Evolutionary conservation across 1,140 invertebrate genomes (phyloP).

Genomic region (Drosophila ogumai): DNA sequence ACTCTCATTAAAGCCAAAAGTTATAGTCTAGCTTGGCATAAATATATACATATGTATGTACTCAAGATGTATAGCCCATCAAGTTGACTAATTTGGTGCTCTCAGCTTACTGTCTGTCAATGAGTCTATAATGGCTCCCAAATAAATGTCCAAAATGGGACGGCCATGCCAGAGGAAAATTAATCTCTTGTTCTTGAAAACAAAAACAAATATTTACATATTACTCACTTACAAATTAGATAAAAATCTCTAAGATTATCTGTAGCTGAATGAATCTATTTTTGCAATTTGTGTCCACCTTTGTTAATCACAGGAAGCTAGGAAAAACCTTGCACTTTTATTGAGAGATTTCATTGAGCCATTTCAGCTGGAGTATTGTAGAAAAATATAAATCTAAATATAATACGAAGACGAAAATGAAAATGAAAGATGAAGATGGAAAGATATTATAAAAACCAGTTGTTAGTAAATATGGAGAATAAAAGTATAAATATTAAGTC

Average conservation of each 20-base stretch:
- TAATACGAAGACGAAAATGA: no score
- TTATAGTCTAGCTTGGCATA: constrained; percentile 57
- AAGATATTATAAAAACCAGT: no score
- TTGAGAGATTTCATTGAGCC: background rate
- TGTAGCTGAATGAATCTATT: no score
- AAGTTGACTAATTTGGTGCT: constrained; percentile 52
- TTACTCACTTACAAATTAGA: background rate
- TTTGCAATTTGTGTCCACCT: background rate
- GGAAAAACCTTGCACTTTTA: background rate
- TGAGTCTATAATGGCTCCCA: constrained; percentile 36
- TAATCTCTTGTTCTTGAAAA: background rate
- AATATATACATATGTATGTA: constrained; percentile 12
- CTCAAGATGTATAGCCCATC: constrained; percentile 38
- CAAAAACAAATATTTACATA: background rate
- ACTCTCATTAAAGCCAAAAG: constrained; percentile 65
- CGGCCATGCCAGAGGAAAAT: background rate
- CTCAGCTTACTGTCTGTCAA: constrained; percentile 54
- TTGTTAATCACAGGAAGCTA: background rate
- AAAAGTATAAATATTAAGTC: no score
- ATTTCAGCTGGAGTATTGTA: background rate
- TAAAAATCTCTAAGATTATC: no score
- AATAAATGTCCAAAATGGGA: constrained; percentile 17
- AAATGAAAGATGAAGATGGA: no score
- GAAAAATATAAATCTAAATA: background rate
- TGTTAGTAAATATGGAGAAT: background rate